These are phyloP conservation scores for Synergus gifuensis DNA, from an alignment of 2,888 invertebrate species.

Conservation along the genomic window DNA sequence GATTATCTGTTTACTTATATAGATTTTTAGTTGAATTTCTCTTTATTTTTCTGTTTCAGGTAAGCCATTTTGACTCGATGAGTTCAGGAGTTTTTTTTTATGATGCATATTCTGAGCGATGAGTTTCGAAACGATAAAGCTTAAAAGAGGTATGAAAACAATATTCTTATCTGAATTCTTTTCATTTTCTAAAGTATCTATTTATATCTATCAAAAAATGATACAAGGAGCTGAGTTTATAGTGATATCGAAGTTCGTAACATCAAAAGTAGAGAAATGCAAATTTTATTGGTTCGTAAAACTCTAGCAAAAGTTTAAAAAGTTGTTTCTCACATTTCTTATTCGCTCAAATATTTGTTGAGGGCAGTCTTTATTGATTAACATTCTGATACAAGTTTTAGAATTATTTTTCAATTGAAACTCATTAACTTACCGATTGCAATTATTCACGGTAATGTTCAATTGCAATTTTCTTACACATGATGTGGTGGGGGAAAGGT, in stretches of 20 bases:
- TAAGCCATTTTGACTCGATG: background rate
- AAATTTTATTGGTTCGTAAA: conserved; percentile 33
- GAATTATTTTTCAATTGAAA: no score
- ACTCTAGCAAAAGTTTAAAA: conserved; percentile 15
- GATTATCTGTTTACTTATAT: background rate
- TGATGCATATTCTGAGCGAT: background rate
- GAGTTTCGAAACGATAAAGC: background rate
- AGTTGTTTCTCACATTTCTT: conserved; percentile 5
- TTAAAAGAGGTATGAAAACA: conserved; percentile 18
- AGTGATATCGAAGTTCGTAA: conserved; percentile 25
- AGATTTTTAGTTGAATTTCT: background rate
- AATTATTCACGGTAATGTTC: background rate
- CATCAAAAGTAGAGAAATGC: conserved; percentile 14
- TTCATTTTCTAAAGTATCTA: conserved; percentile 10
- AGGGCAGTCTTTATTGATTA: background rate
- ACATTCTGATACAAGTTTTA: no score
- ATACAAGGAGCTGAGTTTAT: background rate
- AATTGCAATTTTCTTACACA: conserved; percentile 8
- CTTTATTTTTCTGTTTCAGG: conserved; percentile 24
- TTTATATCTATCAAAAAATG: conserved; percentile 4
- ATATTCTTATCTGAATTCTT: conserved; percentile 7
- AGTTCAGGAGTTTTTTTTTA: background rate
- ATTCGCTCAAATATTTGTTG: background rate
- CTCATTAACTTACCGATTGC: background rate
- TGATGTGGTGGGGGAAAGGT: conserved; percentile 6